Evolutionary conservation across 2,888 invertebrate genomes (phyloP).

Genomic region (Stegana nigrithorax): DNA sequence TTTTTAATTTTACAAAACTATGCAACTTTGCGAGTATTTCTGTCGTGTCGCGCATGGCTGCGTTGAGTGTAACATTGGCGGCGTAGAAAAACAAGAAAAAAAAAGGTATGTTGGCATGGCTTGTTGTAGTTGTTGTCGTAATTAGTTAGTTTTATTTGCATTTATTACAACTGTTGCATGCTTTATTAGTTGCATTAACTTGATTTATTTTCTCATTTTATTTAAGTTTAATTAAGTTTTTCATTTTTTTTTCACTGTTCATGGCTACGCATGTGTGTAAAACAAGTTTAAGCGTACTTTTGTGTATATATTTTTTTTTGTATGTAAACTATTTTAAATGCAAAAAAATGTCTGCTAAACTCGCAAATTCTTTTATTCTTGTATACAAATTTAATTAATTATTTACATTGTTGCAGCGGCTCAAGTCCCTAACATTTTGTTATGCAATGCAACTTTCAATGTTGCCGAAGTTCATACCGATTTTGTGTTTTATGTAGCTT

Average conservation of each 20-base stretch:
- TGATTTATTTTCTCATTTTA: background rate
- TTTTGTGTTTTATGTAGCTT: background rate
- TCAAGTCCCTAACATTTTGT: slow-evolving; percentile 6
- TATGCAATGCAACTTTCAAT: background rate
- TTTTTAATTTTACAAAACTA: too few species aligned
- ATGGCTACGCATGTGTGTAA: background rate
- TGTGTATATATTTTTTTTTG: background rate
- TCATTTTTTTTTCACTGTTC: background rate
- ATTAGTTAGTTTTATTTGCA: too few species aligned
- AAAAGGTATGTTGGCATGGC: too few species aligned
- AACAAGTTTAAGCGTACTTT: background rate
- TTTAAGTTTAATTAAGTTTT: background rate
- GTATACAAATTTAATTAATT: slow-evolving; percentile 9
- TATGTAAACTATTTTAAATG: background rate
- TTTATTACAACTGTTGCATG: background rate
- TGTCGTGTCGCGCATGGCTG: too few species aligned
- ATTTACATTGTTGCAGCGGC: slow-evolving; percentile 10
- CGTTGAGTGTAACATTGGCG: too few species aligned
- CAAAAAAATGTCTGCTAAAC: background rate
- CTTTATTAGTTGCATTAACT: background rate
- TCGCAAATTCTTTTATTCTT: background rate
- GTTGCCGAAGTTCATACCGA: background rate
- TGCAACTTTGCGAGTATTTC: too few species aligned
- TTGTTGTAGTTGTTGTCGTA: too few species aligned
- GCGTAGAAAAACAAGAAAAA: too few species aligned